These are phyloP conservation scores for Aquatica leii DNA, from an alignment of 2,888 invertebrate species.

Conservation along the genomic window DNA sequence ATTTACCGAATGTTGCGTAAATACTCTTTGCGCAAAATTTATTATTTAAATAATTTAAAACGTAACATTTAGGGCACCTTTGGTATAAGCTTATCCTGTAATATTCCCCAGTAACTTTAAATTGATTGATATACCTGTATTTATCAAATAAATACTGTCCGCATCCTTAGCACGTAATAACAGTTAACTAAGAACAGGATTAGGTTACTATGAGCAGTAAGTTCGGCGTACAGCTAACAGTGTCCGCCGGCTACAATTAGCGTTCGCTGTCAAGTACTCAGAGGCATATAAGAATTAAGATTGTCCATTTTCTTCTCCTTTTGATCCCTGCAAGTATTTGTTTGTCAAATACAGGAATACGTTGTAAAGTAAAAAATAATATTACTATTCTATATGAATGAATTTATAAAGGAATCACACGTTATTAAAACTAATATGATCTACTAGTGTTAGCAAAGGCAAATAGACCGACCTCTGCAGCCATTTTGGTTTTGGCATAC, in stretches of 20 bases:
- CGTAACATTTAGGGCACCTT: constrained; percentile 82
- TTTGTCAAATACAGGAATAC: constrained; percentile 35
- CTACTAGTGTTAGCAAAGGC: constrained; percentile 39
- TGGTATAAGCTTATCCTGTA: constrained; percentile 77
- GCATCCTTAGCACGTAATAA: constrained; percentile 56
- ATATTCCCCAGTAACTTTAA: constrained; percentile 35
- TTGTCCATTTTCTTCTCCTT: constrained; percentile 89
- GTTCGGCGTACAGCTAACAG: constrained; percentile 47
- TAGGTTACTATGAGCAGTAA: constrained; percentile 34
- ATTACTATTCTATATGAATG: constrained; percentile 23
- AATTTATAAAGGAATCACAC: constrained; percentile 19
- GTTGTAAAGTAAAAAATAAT: constrained; percentile 41
- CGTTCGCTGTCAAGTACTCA: constrained; percentile 75
- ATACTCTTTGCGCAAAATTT: constrained; percentile 23
- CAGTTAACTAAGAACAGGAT: constrained; percentile 56
- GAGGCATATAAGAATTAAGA: constrained; percentile 80
- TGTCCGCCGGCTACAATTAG: constrained; percentile 60
- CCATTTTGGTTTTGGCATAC: constrained; percentile 99
- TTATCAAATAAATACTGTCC: constrained; percentile 57
- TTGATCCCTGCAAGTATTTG: constrained; percentile 70
- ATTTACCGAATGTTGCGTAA: constrained; percentile 15
- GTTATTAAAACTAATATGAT: constrained; percentile 33
- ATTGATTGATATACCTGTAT: constrained; percentile 51
- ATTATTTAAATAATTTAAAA: constrained; percentile 50
- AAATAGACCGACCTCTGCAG: constrained; percentile 72